phyloP scores from a whole-genome alignment of 1,140 invertebrate species.

The Ceratina australensis region DNA sequence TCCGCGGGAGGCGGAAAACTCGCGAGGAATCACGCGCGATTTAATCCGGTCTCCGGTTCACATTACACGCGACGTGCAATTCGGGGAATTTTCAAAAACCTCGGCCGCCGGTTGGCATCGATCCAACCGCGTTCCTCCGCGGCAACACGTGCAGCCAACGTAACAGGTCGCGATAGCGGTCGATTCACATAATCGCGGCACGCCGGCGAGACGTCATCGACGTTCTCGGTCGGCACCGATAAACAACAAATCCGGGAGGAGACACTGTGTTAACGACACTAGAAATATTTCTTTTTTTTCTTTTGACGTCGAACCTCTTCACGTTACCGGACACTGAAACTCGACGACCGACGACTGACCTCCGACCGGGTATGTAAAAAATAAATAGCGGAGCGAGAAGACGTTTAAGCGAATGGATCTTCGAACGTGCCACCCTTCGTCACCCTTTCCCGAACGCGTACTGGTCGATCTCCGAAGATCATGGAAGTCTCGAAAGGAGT shows the following conservation, averaged over 20 bases:
- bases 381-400: neutral
- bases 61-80: slow-evolving; percentile 41
- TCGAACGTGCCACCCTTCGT: slow-evolving; percentile 45
- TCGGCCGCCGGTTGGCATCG: slow-evolving; percentile 5
- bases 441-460: slow-evolving; percentile 58
- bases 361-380: neutral
- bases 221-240: too few species aligned
- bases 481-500: slow-evolving; percentile 54
- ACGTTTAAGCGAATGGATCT: slow-evolving; percentile 20
- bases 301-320: too few species aligned
- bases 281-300: neutral
- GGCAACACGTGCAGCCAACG: slow-evolving; percentile 46
- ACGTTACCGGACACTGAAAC: neutral
- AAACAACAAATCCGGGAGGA: too few species aligned
- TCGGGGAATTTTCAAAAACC: slow-evolving; percentile 13
- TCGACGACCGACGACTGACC: too few species aligned
- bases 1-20: slow-evolving; percentile 38
- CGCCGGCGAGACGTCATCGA: too few species aligned
- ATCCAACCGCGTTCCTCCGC: slow-evolving; percentile 4
- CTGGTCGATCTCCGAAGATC: slow-evolving; percentile 64
- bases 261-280: too few species aligned
- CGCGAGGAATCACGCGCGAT: slow-evolving; percentile 40
- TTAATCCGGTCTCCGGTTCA: slow-evolving; percentile 6
- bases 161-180: slow-evolving; percentile 52
- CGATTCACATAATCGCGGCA: slow-evolving; percentile 5